Conservation (phyloP, 1,140 invertebrate species). For the Metopolophium dirhodum region DNA sequence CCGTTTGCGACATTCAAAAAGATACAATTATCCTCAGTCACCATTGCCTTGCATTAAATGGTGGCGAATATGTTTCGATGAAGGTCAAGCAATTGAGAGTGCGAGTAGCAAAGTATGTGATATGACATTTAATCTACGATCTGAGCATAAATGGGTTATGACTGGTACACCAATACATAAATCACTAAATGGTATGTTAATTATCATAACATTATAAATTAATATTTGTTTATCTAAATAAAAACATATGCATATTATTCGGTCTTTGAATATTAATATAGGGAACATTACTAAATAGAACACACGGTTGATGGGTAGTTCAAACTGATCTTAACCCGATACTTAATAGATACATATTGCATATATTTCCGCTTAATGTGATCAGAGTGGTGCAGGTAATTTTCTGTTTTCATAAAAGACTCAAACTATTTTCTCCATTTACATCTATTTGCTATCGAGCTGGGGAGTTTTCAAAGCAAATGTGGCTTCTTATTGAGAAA, state of each 20-base stretch:
- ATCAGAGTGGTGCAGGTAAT: too few relatives aligned
- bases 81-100: conserved; percentile 82
- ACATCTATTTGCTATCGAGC: too few relatives aligned
- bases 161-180: conserved; percentile 79
- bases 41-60: conserved; percentile 74
- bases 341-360: too few relatives aligned
- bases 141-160: conserved; percentile 77
- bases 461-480: too few relatives aligned
- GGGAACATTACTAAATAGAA: too few relatives aligned
- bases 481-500: too few relatives aligned
- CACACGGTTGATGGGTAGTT: too few relatives aligned
- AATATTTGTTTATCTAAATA: not conserved
- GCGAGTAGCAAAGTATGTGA: conserved; percentile 65
- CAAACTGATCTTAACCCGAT: too few relatives aligned
- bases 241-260: not conserved
- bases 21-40: conserved; percentile 69
- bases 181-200: conserved; percentile 66
- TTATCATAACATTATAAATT: not conserved
- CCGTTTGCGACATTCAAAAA: conserved; percentile 66
- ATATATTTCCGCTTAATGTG: too few relatives aligned
- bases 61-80: conserved; percentile 83
- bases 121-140: conserved; percentile 70
- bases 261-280: too few relatives aligned
- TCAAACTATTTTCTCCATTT: too few relatives aligned
- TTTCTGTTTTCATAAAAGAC: too few relatives aligned